These are phyloP conservation scores for Xerus inauris DNA, from an alignment of 2,113 vertebrate species.

Conservation along the genomic window DNA sequence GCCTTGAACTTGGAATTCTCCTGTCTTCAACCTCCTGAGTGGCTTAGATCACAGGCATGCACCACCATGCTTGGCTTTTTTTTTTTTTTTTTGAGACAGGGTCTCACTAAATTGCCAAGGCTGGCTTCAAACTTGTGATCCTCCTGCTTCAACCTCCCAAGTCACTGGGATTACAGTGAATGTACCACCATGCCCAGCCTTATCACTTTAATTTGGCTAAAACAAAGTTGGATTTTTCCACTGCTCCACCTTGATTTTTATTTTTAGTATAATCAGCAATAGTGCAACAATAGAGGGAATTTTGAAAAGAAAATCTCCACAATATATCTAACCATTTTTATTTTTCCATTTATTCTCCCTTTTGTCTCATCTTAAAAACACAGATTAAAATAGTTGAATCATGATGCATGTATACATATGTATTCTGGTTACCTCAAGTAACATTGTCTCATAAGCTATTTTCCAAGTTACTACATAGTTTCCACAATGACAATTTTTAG, in stretches of 20 bases:
- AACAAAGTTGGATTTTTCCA: conserved; percentile 25
- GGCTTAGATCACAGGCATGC: no score
- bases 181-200: not conserved
- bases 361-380: conserved; percentile 51
- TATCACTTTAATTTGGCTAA: conserved; percentile 25
- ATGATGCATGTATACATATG: not conserved
- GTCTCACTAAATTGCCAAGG: not conserved
- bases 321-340: conserved; percentile 12
- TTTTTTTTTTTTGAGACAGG: no score
- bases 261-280: not conserved
- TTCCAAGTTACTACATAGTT: conserved; percentile 58
- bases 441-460: conserved; percentile 50
- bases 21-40: no score
- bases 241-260: conserved; percentile 5
- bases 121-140: not conserved
- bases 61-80: no score
- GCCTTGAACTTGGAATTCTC: no score
- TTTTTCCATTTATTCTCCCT: conserved; percentile 4
- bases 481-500: conserved; percentile 48
- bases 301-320: conserved; percentile 17
- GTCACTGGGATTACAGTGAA: not conserved
- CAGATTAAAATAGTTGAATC: conserved; percentile 48
- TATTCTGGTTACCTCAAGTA: conserved; percentile 44
- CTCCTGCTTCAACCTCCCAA: not conserved
- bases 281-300: not conserved